A percentile compares a stretch with the other conserved stretches of the same genome.
Evolutionary conservation across 2,888 invertebrate genomes (phyloP).

Genomic region (Falcaria lacertinaria): DNA sequence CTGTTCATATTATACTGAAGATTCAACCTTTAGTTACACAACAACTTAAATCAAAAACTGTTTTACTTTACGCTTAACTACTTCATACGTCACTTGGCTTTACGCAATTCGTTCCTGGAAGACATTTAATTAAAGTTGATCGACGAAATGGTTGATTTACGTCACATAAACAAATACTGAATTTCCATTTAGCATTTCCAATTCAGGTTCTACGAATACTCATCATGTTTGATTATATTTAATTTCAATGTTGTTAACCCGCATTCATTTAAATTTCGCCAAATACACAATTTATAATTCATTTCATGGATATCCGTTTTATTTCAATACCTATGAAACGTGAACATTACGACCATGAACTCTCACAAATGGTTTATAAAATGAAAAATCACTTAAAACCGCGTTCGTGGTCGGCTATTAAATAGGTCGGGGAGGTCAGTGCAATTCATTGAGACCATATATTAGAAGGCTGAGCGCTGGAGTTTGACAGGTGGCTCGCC

Average conservation of each 20-base stretch:
- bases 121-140: not conserved
- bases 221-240: slow-evolving; percentile 2
- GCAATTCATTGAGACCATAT: slow-evolving; percentile 4
- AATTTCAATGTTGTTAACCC: not conserved
- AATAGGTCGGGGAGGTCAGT: slow-evolving; percentile 5
- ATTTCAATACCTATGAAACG: too few relatives aligned
- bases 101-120: not conserved
- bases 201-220: slow-evolving; percentile 14
- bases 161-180: slow-evolving; percentile 8
- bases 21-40: not conserved
- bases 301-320: too few relatives aligned
- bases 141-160: slow-evolving; percentile 5
- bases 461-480: slow-evolving; percentile 2
- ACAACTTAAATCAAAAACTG: too few relatives aligned
- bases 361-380: not conserved
- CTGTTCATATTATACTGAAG: slow-evolving; percentile 12
- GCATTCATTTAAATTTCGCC: slow-evolving; percentile 5
- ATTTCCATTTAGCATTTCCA: slow-evolving; percentile 10
- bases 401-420: not conserved
- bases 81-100: too few relatives aligned
- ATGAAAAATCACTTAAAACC: not conserved
- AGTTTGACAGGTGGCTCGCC: not conserved
- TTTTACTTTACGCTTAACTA: too few relatives aligned
- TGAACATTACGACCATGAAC: too few relatives aligned
- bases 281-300: too few relatives aligned